These are phyloP conservation scores for Salticus scenicus DNA, from an alignment of 2,888 invertebrate genomes.

Conservation along the genomic window DNA sequence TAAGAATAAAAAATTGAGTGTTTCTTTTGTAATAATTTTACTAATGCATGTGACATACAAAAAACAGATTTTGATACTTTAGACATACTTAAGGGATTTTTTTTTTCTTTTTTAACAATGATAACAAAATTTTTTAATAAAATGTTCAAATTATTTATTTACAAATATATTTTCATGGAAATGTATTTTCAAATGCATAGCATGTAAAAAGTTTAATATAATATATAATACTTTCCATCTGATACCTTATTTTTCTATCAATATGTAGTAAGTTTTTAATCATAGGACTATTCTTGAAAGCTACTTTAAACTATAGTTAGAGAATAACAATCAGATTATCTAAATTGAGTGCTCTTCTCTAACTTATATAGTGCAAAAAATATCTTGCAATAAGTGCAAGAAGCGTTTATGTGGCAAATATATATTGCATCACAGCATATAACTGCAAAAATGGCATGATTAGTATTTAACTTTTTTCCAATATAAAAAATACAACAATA, in stretches of 20 bases:
- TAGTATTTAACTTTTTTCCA: slow-evolving; percentile 29
- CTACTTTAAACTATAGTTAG: slow-evolving; percentile 51
- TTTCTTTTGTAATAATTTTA: too few relatives aligned
- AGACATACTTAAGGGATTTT: too few relatives aligned
- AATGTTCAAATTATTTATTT: not conserved
- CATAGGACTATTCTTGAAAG: slow-evolving; percentile 19
- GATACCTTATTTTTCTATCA: slow-evolving; percentile 5
- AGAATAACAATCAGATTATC: slow-evolving; percentile 56
- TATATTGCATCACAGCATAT: slow-evolving; percentile 60
- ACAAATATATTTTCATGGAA: not conserved
- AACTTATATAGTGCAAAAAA: slow-evolving; percentile 60
- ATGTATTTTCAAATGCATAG: slow-evolving; percentile 10
- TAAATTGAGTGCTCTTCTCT: slow-evolving; percentile 56
- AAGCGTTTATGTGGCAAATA: slow-evolving; percentile 52
- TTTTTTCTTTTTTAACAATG: too few relatives aligned
- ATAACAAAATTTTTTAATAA: not conserved
- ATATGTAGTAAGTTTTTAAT: not conserved
- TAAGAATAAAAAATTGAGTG: too few relatives aligned
- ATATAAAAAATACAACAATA: slow-evolving; percentile 52
- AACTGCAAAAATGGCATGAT: slow-evolving; percentile 65
- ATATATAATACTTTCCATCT: slow-evolving; percentile 16
- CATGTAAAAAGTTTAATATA: slow-evolving; percentile 15
- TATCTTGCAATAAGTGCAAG: slow-evolving; percentile 56
- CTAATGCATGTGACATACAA: too few relatives aligned
- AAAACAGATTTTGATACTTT: too few relatives aligned